phyloP scores from a whole-genome alignment of 2,797 vertebrate genomes.

The Amniataba percoides region DNA sequence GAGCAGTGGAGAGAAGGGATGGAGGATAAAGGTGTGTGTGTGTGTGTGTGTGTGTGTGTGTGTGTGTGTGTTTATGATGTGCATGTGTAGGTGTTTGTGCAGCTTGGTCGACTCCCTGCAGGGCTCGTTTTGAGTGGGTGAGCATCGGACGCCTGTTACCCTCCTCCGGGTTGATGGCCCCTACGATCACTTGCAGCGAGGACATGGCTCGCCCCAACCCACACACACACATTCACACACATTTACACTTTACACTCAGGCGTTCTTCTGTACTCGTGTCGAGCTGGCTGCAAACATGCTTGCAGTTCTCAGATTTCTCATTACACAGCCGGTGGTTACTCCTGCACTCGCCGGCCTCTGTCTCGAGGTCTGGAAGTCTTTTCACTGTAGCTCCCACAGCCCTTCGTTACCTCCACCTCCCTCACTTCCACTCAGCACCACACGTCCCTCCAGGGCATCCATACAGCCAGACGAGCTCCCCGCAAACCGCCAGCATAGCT shows the following conservation, averaged over 20 bases:
- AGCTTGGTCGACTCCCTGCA: conserved; percentile 28
- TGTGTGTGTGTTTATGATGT: conserved; percentile 6
- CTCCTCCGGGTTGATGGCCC: conserved; percentile 55
- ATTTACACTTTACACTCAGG: conserved; percentile 3
- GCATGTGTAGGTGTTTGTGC: not conserved
- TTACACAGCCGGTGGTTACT: conserved; percentile 33
- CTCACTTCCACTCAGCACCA: conserved; percentile 37
- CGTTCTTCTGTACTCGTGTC: conserved; percentile 17
- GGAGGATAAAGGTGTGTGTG: not conserved
- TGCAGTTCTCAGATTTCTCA: conserved; percentile 32
- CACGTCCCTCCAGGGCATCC: conserved; percentile 43
- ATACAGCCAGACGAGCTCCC: conserved; percentile 29
- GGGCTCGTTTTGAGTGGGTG: conserved; percentile 56
- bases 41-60: conserved; percentile 5
- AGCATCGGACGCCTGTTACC: conserved; percentile 60
- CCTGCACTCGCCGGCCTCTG: conserved; percentile 39
- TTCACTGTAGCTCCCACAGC: conserved; percentile 27
- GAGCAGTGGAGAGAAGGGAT: conserved; percentile 22
- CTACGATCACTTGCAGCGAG: conserved; percentile 50
- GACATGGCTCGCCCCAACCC: conserved; percentile 29
- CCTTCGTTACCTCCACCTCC: conserved; percentile 51
- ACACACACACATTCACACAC: conserved; percentile 7
- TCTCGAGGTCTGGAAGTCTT: conserved; percentile 51
- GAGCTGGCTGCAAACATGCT: conserved; percentile 10
- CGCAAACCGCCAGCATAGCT: conserved; percentile 29